Evolutionary conservation across 2,888 invertebrate species (phyloP), one percentile per base, ranked within the genome.

Genomic region (Flexamia atlantica): DNA sequence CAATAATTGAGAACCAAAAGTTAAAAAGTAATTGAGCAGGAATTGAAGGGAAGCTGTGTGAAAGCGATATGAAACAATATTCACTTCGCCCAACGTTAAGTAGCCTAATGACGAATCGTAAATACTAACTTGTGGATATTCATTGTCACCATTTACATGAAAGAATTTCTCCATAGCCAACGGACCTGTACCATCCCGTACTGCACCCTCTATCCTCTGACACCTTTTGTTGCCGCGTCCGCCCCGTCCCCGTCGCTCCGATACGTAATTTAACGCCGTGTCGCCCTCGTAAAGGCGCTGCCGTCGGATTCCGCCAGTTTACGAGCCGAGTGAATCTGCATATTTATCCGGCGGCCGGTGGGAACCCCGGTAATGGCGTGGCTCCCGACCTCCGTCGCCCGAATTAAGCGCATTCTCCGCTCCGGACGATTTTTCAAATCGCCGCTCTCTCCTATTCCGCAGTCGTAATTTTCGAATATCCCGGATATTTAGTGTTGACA

Each of bases 201-300:
- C 5, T 50, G 50, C 60, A n/a, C 23, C 20, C 23, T 25, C 60
- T 28, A 60, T 9, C 10, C 25, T 12, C 5, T 70, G 20, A 9
- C 32, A 4, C n/a, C 70, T 3, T 70, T 30, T 28, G 23, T 70
- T 7, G 7, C 30, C 25, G n/a, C n/a, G n/a, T n/a, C n/a, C n/a
- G n/a, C 30, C 30, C 64, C 17, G 46, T 79, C 79, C 57, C 57
- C 57, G 57, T 79, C 79, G 57, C 79, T 79, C 79, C 32, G 57
- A 79, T 79, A 79, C 79, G 79, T 79, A 79, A 79, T 57, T 79
- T 57, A 79, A 79, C 79, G 79, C 57, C 76, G 42, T 76, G 46
- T 79, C 25, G 46, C 28, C 79, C 57, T 57, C 79, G 79, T 79
- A 79, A 79, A 79, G 57, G 79, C 53, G 50, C 42, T 50, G 28